A percentile compares a stretch with the other conserved stretches of the same genome.
These are phyloP conservation scores for Lethenteron camtschaticum DNA, from an alignment of 2,113 vertebrate species.

Conservation along the genomic window DNA sequence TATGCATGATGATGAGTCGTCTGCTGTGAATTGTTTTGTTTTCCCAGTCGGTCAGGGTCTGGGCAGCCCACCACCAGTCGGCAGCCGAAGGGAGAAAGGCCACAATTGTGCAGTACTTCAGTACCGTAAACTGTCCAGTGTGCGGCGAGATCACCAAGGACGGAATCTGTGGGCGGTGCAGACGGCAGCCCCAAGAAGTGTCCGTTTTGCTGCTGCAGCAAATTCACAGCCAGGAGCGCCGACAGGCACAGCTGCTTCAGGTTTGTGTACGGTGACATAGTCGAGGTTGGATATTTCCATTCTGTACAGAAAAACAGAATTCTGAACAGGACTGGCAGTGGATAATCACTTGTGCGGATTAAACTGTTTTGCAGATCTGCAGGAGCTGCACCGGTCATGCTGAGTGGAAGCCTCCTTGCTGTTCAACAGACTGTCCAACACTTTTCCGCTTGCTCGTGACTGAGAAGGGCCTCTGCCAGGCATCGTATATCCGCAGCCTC, in stretches of 20 bases:
- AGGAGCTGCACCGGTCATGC: slow-evolving; percentile 57
- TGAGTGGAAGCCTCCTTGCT: slow-evolving; percentile 55
- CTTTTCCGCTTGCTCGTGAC: slow-evolving; percentile 71
- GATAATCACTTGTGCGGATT: not conserved
- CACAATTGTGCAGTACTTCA: slow-evolving; percentile 94
- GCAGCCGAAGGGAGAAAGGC: slow-evolving; percentile 36
- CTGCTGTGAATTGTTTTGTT: not conserved
- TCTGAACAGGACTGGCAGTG: not conserved
- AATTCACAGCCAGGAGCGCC: slow-evolving; percentile 50
- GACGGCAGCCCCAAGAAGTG: slow-evolving; percentile 60
- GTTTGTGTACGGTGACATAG: slow-evolving; percentile 19
- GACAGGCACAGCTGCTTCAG: slow-evolving; percentile 66
- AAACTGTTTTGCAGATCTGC: slow-evolving; percentile 39
- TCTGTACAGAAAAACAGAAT: not conserved
- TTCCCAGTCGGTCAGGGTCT: not conserved
- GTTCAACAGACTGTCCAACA: slow-evolving; percentile 73
- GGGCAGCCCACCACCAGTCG: not conserved
- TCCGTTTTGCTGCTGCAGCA: slow-evolving; percentile 61
- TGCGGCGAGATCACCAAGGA: slow-evolving; percentile 80
- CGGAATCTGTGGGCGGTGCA: slow-evolving; percentile 59
- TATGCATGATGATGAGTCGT: not conserved
- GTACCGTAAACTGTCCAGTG: slow-evolving; percentile 75
- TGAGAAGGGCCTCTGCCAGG: slow-evolving; percentile 58
- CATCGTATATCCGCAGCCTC: slow-evolving; percentile 75
- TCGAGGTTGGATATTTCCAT: not conserved